Evolutionary conservation across 2,113 vertebrate genomes (phyloP), one percentile per base, ranked within the genome.

Genomic region (Hymenochirus boettgeri): DNA sequence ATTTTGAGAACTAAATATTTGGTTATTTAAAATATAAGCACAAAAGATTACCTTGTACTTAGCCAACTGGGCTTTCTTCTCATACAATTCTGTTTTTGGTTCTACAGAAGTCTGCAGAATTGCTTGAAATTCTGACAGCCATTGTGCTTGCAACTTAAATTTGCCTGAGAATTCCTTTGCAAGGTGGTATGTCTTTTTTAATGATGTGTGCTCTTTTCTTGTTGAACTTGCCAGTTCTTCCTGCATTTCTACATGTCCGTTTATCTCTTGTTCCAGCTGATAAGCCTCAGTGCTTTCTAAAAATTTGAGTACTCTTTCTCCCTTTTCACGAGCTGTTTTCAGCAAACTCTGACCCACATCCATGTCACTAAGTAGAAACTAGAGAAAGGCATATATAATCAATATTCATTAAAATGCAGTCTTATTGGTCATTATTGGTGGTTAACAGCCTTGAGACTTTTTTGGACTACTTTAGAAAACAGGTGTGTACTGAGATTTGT

Each of bases 81-180:
- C 95, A 79, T 95, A 98, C 5, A 99, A 83, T 70, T 99, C 96
- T 27, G 87, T 89, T 76, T 95, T 99, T 69, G 91, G 85, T 63
- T 97, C 94, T 15, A 88, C 83, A 0, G 91, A 87, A 24, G 69
- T 46, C n/a, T 73, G 78, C 13, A 99, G 84, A 65, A 92, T 63
- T 18, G 74, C 78, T 56, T 82, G 86, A 57, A 90, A 90, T 33
- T 97, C 94, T 1, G 67, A 71, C 33, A 93, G 70, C 95, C 94
- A 97, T 59, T 90, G 91, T 53, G 84, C 84, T 57, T 95, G 92
- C 9, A 80, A 76, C 72, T 90, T 97, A 39, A 88, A 91, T 47
- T 92, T 92, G 72, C 97, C 96, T 17, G 88, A 89, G 75, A 98
- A 96, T 78, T 99, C 96, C 70, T 92, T 98, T 7, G 88, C 81